Evolutionary conservation across 2,797 vertebrate genomes (phyloP), one percentile per base, ranked within the genome.

Genomic region (Arctocebus calabarensis): DNA sequence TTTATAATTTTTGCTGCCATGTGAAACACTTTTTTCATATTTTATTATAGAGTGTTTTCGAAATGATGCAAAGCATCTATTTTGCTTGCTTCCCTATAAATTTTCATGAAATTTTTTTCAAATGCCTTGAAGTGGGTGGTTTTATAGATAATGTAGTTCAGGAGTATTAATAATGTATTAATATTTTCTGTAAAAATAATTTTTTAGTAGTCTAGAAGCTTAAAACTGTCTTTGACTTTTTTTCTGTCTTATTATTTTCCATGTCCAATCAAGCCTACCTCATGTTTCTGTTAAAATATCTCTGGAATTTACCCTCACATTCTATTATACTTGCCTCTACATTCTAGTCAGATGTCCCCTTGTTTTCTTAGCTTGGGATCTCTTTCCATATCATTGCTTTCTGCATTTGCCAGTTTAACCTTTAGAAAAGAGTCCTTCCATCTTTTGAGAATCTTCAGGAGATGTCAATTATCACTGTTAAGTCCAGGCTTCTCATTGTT

Each of bases 201-300:
- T 64, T 73, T 62, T 92, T 73, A 92, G 23, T 62, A 62, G 45
- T 77, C 22, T 77, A 84, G 71, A 71, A 89, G 59, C 14, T 55
- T 78, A 61, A 77, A 48, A 77, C 59, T 55, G 25, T 64, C 19
- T 52, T 84, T 70, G 55, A 43, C 55, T 70, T 70, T 32, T 82
- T 79, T 88, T 34, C 23, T 85, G 22, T 94, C 73, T 81, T 12
- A 27, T 37, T 48, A 3, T 92, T 92, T 89, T 81, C 25, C 59
- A 45, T 77, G 61, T 83, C 40, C 17, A 77, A 13, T 59, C 61
- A 75, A 68, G 48, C 40, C 32, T 55, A 62, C 48, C 22, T 62
- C 70, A 45, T 74, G 62, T 55, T 71, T 95, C 55, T 84, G 23
- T 84, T 92, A 73, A 88, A 84, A 16, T 27, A 78, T 62, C 19